Base-by-base conservation (phyloP, 2,113 vertebrate genomes). In the Amblyornis subalaris region DNA sequence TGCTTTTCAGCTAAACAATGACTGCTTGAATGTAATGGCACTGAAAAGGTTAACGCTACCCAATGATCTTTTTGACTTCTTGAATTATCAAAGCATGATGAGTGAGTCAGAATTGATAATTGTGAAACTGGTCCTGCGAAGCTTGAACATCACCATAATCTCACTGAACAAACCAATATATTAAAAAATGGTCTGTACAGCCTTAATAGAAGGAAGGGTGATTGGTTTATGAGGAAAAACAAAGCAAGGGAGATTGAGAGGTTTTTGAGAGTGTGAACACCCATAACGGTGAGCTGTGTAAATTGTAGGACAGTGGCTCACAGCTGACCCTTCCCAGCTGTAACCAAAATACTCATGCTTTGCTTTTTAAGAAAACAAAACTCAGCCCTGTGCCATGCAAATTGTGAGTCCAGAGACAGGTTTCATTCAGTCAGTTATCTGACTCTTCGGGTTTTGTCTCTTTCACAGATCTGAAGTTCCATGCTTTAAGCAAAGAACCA, bases 141-240 rank as follows among this genome's bases (percentile, higher is more conserved):
- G 25, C 65, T 29, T 19, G 14, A 89, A 8, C 10, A 50, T 31
- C 20, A 25, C 6, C 15, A 7, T 6, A 25, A 60, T 35, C 13
- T 78, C 53, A 40, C 35, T n/a, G 24, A 71, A 25, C 6, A 79
- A 80, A 61, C 2, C 11, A 25, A 14, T 17, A 15, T 10, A 9
- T 15, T 16, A 0, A 1, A 14, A 48, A 58, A 53, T 15, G 12
- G 2, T 36, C 33, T 54, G 2, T n/a, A 14, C 11, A 86, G 47
- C 13, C 45, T n/a, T 51, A 51, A n/a, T 12, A 58, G 23, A 71
- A 74, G 6, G 60, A 61, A 65, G 31, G 25, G 15, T 76, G 28
- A 26, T 55, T 35, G 33, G 4, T 60, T 88, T 45, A n/a, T 55
- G 14, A 51, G 40, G 7, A 25, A 75, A 65, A 74, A 24, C 12